A percentile compares a stretch with the other conserved stretches of the same genome.
Evolutionary conservation across 2,888 invertebrate genomes (phyloP).

Genomic region (Apodemia mormo): DNA sequence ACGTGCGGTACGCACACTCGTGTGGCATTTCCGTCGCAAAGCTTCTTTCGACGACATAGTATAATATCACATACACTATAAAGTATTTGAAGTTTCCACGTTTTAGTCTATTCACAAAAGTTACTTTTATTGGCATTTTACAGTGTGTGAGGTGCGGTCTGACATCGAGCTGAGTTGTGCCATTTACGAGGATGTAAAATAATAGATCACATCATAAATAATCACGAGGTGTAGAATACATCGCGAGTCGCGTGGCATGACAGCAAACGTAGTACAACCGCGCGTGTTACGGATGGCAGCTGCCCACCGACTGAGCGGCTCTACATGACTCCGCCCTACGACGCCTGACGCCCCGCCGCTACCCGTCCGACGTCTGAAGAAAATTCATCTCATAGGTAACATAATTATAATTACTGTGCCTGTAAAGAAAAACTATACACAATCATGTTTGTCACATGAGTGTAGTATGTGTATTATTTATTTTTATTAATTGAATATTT

Average conservation of each 20-base stretch:
- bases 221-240: conserved; percentile 67
- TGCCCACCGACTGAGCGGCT: conserved; percentile 77
- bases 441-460: no score
- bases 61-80: conserved; percentile 78
- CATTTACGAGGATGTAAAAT: conserved; percentile 70
- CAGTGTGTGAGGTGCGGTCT: conserved; percentile 58
- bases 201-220: conserved; percentile 75
- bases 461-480: no score
- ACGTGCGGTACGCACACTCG: conserved; percentile 87
- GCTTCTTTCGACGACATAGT: conserved; percentile 67
- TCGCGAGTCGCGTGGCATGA: conserved; percentile 74
- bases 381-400: conserved; percentile 72
- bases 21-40: conserved; percentile 80
- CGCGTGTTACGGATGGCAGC: conserved; percentile 66
- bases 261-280: conserved; percentile 48
- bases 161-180: conserved; percentile 67
- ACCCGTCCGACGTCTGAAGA: conserved; percentile 69
- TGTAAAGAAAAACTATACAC: no score
- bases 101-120: conserved; percentile 70
- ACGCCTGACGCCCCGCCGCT: conserved; percentile 63
- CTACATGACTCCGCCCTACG: conserved; percentile 69
- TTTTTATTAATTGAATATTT: no score
- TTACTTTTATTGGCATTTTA: conserved; percentile 78
- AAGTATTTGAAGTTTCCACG: conserved; percentile 75
- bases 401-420: conserved; percentile 30